Evolutionary conservation across 2,888 invertebrate genomes (phyloP), one percentile per base, ranked within the genome.

Genomic region (Tenthredo notha): DNA sequence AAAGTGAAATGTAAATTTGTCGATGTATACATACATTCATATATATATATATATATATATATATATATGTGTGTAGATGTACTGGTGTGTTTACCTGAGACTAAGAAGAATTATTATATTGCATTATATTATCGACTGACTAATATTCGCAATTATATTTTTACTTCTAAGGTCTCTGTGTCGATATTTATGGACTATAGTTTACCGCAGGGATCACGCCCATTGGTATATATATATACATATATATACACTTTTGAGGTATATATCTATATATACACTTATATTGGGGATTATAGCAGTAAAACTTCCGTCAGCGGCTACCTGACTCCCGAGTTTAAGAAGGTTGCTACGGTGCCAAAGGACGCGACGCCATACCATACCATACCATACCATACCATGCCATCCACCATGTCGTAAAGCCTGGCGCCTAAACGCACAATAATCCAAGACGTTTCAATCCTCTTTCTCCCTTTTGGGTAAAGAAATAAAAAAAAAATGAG

Each of bases 331-430:
- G 75, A 25, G 77, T 50, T 50, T 50, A 77, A 54, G 77, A 77
- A 77, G 50, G 54, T n/a, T 25, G 61, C 10, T 54, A 2, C 50
- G 25, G 67, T 67, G 67, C 67, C 67, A 74, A 47, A 77, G 50
- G 77, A 33, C 77, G 67, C 37, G 37, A 37, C 37, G 37, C 37
- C 6, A 33, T 33, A 33, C 29, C 3, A 37, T 7, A 7, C 37
- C 37, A 67, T 33, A 33, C 50, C 85, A 86, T 7, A 7, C 37
- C 37, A 67, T 33, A 33, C 50, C 85, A 86, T 84, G 40, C 40
- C 86, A 85, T 84, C 5, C 29, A 12, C 18, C 67, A 70, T 86
- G 86, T 88, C 88, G 87, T 88, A 88, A 88, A 88, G 87, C 72
- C 87, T 87, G 88, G 88, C 87, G 88, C 88, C 88, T 74, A 15